A percentile compares a stretch with the other conserved stretches of the same genome.
phyloP scores from a whole-genome alignment of 1,140 invertebrate species.

The Euwallacea fornicatus region DNA sequence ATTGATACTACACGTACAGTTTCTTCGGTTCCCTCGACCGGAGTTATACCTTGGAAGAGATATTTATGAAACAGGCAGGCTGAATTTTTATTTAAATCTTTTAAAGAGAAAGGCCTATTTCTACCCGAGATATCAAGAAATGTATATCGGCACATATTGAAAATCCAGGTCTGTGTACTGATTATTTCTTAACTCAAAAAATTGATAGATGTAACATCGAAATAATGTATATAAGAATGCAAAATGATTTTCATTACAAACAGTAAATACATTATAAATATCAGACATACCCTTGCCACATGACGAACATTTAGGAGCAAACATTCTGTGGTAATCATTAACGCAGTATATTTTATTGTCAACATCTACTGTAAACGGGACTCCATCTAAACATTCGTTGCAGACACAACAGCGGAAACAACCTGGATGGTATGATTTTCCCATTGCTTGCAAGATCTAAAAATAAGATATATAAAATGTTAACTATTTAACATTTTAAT shows the following conservation, averaged over 20 bases:
- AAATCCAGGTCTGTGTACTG: too few species aligned
- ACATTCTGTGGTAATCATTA: conserved; percentile 97
- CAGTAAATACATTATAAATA: too few species aligned
- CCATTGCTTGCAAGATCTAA: conserved; percentile 98
- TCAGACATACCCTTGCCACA: conserved; percentile 80
- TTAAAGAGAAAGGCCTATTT: too few species aligned
- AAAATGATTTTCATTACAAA: too few species aligned
- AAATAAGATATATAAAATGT: neutral
- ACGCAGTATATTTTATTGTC: conserved; percentile 99
- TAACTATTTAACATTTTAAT: too few species aligned
- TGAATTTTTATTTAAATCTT: too few species aligned
- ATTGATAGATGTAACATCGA: too few species aligned
- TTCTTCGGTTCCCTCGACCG: conserved; percentile 90
- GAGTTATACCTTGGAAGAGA: conserved; percentile 61
- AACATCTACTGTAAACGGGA: conserved; percentile 97
- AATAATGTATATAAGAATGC: too few species aligned
- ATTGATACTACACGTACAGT: conserved; percentile 96
- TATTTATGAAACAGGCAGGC: neutral
- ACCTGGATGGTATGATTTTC: conserved; percentile 97
- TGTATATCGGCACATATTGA: too few species aligned
- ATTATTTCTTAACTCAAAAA: too few species aligned
- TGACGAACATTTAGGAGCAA: conserved; percentile 95
- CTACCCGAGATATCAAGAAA: too few species aligned
- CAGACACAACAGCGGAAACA: conserved; percentile 98
- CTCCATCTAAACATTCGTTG: conserved; percentile 96